phyloP scores from a whole-genome alignment of 1,140 invertebrate genomes.

The Lamellibrachia luymesi region DNA sequence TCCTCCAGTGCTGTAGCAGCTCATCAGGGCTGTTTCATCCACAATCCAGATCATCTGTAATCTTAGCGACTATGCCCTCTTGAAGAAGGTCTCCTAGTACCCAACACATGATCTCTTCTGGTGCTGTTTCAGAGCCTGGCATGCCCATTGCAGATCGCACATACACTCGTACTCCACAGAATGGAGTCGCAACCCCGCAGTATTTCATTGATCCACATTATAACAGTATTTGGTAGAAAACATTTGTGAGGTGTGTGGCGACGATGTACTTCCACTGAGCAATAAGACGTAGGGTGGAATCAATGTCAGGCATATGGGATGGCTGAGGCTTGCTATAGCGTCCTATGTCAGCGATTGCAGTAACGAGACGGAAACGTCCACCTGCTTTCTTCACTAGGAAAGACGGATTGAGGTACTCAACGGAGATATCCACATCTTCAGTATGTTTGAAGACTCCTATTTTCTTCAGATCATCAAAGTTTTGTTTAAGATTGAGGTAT shows the following conservation, averaged over 20 bases:
- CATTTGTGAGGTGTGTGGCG: slow-evolving; percentile 28
- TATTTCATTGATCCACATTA: no score
- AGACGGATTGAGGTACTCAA: no score
- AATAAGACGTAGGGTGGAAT: slow-evolving; percentile 26
- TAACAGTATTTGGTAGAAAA: slow-evolving; percentile 17
- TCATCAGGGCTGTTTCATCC: slow-evolving; percentile 20
- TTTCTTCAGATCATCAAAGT: no score
- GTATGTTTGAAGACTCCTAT: no score
- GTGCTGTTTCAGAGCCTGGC: slow-evolving; percentile 17
- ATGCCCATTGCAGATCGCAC: slow-evolving; percentile 32
- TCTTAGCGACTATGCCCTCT: slow-evolving; percentile 30
- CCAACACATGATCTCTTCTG: slow-evolving; percentile 35
- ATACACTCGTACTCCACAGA: slow-evolving; percentile 31
- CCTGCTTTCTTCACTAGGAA: no score
- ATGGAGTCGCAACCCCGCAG: not conserved
- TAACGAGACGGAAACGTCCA: no score
- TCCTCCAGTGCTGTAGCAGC: slow-evolving; percentile 14
- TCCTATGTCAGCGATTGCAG: no score
- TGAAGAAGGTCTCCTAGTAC: slow-evolving; percentile 33
- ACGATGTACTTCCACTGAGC: slow-evolving; percentile 32
- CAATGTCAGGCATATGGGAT: slow-evolving; percentile 32
- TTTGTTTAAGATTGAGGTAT: no score
- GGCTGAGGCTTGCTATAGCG: slow-evolving; percentile 23
- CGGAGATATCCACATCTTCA: no score
- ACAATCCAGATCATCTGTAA: slow-evolving; percentile 29